Base-by-base conservation (phyloP, 2,888 invertebrate genomes). In the Alentia gelatinosa region DNA sequence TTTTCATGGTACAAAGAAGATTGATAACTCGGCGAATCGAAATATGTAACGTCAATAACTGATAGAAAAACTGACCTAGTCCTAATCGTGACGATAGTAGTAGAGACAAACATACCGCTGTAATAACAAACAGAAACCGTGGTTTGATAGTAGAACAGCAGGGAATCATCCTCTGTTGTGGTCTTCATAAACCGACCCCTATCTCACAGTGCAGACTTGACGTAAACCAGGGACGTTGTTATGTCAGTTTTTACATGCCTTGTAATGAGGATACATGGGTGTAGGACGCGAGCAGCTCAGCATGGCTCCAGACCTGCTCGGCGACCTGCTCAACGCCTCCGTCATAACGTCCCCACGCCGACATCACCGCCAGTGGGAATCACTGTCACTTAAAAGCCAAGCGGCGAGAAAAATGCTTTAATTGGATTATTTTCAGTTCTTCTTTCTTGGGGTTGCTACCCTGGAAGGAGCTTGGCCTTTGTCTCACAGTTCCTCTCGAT, bases 241-340 rank as follows among this genome's bases (percentile, higher is more conserved):
- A 79, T 79, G 37, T 35, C 37, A 33, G 79, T 39, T 39, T 79
- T 79, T 79, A 35, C 39, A 79, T 79, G 35, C 15, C 79, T 15
- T 35, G n/a, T 79, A 79, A 79, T 79, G 79, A 79, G 79, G 79
- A 79, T 39, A 26, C 74, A 74, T 74, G 74, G 74, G 30, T 33
- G 30, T 33, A 74, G 30, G 26, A 15, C 74, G 30, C n/a, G 74
- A 74, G 33, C 74, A 74, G 74, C 74, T 74, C 74, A 33, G 74
- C 33, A 33, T 19, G 74, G 74, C 33, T 33, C 74, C 30, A 33
- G 74, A 74, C 33, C 26, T 74, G 74, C 74, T 74, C 74, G 19
- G n/a, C 74, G 74, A 74, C 30, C 74, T 74, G 33, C 74, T 33
- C 79, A 39, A 7, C 37, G 39, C 1, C 37, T 1, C 37, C 15